phyloP scores from a whole-genome alignment of 2,888 invertebrate genomes.

The Oegoconia quadripuncta region DNA sequence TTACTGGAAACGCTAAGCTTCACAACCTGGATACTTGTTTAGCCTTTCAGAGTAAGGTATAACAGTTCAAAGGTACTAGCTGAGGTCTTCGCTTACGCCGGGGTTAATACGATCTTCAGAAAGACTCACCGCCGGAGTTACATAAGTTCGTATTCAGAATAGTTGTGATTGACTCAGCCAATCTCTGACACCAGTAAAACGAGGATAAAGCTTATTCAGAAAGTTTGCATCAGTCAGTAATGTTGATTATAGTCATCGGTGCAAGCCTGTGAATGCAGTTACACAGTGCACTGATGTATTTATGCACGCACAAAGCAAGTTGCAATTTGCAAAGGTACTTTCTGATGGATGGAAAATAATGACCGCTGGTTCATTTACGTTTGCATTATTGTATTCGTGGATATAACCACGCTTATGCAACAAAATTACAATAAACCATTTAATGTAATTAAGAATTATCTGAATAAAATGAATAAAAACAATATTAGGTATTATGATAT shows the following conservation, averaged over 20 bases:
- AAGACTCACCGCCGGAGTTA: too few species aligned
- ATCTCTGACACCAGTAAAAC: slow-evolving; percentile 46
- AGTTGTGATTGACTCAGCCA: slow-evolving; percentile 31
- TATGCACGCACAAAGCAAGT: slow-evolving; percentile 42
- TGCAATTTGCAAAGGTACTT: slow-evolving; percentile 14
- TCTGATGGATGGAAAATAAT: slow-evolving; percentile 16
- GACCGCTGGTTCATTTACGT: slow-evolving; percentile 5
- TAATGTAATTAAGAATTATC: too few species aligned
- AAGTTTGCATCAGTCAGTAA: slow-evolving; percentile 54
- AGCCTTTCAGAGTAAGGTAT: too few species aligned
- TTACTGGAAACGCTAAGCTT: background rate
- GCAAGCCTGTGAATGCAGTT: slow-evolving; percentile 43
- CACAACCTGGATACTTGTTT: background rate
- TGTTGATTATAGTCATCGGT: slow-evolving; percentile 63
- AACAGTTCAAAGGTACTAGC: too few species aligned
- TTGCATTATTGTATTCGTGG: background rate
- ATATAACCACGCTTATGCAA: too few species aligned
- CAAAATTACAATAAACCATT: too few species aligned
- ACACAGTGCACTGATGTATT: slow-evolving; percentile 44
- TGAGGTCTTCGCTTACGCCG: too few species aligned
- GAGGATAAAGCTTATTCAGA: slow-evolving; percentile 54
- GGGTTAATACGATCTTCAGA: too few species aligned
- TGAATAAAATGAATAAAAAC: too few species aligned
- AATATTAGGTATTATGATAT: too few species aligned
- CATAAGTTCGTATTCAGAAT: background rate